phyloP scores from a whole-genome alignment of 2,888 invertebrate species.

The Deroplatys truncata region DNA sequence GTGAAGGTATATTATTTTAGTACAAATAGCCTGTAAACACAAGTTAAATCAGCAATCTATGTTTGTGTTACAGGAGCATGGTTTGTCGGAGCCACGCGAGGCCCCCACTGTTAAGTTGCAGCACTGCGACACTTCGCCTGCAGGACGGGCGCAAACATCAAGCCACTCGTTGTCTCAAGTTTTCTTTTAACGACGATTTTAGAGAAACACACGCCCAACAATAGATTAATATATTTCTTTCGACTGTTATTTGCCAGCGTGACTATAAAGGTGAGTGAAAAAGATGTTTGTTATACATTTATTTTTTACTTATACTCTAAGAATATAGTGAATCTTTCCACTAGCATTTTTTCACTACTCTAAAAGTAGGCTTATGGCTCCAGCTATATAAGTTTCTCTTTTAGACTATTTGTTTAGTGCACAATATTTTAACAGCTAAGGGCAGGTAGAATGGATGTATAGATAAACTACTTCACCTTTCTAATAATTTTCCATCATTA shows the following conservation, averaged over 20 bases:
- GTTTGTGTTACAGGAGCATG: slow-evolving; percentile 24
- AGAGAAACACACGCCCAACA: slow-evolving; percentile 23
- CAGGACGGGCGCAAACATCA: slow-evolving; percentile 28
- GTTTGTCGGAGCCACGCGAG: slow-evolving; percentile 1
- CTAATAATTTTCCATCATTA: not conserved
- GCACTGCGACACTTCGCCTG: slow-evolving; percentile 16
- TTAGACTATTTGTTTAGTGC: not conserved
- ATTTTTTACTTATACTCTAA: not conserved
- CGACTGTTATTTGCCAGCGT: not conserved
- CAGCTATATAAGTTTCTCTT: not conserved
- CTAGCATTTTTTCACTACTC: no score
- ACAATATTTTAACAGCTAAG: not conserved
- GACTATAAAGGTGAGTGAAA: not conserved
- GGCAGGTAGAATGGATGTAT: not conserved
- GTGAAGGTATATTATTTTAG: no score
- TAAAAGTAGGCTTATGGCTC: not conserved
- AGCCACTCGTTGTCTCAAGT: slow-evolving; percentile 21
- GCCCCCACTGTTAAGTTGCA: slow-evolving; percentile 10
- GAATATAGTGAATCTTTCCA: no score
- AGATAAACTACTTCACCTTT: not conserved
- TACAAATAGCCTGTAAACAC: no score
- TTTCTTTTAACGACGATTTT: slow-evolving; percentile 30
- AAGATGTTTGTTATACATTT: not conserved
- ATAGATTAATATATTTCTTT: not conserved
- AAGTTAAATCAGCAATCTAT: not conserved